These are phyloP conservation scores for Papilio protenor DNA, from an alignment of 2,888 invertebrate species.

Conservation along the genomic window DNA sequence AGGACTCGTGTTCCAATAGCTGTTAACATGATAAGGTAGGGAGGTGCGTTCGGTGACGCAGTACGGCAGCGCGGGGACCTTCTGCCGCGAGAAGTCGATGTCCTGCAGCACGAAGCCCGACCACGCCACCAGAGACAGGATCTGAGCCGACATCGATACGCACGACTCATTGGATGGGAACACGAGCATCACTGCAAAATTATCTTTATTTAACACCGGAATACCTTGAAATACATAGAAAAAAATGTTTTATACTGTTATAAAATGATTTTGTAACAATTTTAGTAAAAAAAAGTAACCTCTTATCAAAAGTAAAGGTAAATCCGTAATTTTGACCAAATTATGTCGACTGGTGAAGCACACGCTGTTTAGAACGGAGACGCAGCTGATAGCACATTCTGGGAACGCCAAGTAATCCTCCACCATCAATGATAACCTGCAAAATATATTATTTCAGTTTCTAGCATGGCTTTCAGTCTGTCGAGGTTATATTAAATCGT, in stretches of 20 bases:
- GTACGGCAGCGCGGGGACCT: constrained; percentile 70
- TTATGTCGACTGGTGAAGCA: constrained; percentile 68
- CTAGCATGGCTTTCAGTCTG: not conserved
- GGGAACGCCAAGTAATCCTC: constrained; percentile 78
- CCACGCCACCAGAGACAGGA: constrained; percentile 69
- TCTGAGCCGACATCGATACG: constrained; percentile 69
- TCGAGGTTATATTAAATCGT: constrained; percentile 24
- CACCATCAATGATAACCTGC: constrained; percentile 79
- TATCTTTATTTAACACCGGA: not conserved
- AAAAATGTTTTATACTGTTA: not conserved
- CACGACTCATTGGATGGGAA: constrained; percentile 74
- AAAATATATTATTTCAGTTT: constrained; percentile 51
- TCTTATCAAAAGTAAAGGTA: constrained; percentile 69
- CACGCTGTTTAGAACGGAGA: constrained; percentile 74
- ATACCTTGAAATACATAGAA: not conserved
- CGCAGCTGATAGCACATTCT: constrained; percentile 84
- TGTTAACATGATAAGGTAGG: constrained; percentile 67
- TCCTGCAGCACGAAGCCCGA: constrained; percentile 76
- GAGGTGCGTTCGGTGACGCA: constrained; percentile 62
- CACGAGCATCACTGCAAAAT: constrained; percentile 69
- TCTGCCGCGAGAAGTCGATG: constrained; percentile 61
- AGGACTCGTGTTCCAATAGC: constrained; percentile 75
- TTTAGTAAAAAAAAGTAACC: constrained; percentile 54
- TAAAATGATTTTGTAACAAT: constrained; percentile 17
- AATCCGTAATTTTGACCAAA: constrained; percentile 69